Evolutionary conservation across 2,113 vertebrate genomes (phyloP).

Genomic region (Leuciscus idus): DNA sequence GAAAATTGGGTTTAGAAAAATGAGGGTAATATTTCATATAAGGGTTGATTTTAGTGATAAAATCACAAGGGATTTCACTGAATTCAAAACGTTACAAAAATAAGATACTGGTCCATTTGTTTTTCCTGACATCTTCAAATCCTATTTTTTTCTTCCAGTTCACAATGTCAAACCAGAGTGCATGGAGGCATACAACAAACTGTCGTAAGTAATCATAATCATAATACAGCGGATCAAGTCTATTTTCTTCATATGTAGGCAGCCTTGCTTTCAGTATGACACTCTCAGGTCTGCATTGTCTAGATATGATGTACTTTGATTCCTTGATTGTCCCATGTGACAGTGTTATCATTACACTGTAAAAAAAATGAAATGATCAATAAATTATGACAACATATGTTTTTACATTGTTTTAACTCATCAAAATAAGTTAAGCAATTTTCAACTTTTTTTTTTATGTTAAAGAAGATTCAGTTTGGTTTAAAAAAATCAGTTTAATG

Average conservation of each 20-base stretch:
- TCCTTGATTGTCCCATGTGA: background rate
- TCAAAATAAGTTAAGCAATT: too few relatives aligned
- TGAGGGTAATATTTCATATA: slow-evolving; percentile 70
- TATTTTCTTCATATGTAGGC: too few relatives aligned
- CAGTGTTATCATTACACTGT: background rate
- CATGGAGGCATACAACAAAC: slow-evolving; percentile 88
- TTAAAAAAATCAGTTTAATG: too few relatives aligned
- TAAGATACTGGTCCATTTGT: background rate
- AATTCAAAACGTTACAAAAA: background rate
- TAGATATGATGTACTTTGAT: slow-evolving; percentile 5
- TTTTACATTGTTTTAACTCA: too few relatives aligned
- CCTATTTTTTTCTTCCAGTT: slow-evolving; percentile 76
- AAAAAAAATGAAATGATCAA: too few relatives aligned
- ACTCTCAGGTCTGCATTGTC: background rate
- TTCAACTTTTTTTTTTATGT: too few relatives aligned
- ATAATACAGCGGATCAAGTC: background rate
- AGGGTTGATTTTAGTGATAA: slow-evolving; percentile 47
- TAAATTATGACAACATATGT: too few relatives aligned
- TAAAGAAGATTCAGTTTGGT: too few relatives aligned
- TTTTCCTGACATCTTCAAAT: slow-evolving; percentile 49
- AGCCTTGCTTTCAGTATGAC: background rate
- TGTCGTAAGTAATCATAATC: slow-evolving; percentile 81
- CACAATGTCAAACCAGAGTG: slow-evolving; percentile 95
- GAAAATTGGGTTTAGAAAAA: slow-evolving; percentile 31
- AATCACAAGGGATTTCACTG: background rate